A percentile compares a stretch with the other conserved stretches of the same genome.
phyloP scores from a whole-genome alignment of 1,140 invertebrate species.

The Bombus terrestris region DNA sequence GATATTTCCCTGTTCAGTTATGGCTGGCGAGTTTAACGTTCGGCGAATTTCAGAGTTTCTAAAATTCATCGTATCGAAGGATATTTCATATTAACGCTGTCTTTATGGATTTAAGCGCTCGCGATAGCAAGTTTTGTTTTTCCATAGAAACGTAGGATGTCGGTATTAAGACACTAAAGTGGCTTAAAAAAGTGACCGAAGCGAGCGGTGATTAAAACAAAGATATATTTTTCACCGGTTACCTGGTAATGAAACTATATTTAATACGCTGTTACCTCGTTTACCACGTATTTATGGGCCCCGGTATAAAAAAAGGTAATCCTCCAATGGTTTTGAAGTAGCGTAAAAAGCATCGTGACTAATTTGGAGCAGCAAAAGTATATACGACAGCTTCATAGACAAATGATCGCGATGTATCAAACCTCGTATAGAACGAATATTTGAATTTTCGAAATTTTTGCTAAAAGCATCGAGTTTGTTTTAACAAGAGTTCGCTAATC shows the following conservation, averaged over 20 bases:
- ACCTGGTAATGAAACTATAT: slow-evolving; percentile 17
- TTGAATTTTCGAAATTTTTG: not conserved
- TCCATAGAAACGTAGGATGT: not conserved
- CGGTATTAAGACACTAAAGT: not conserved
- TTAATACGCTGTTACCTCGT: slow-evolving; percentile 15
- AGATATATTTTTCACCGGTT: not conserved
- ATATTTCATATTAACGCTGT: not conserved
- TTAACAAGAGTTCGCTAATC: not conserved
- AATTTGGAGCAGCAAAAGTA: not conserved
- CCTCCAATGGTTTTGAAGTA: not conserved
- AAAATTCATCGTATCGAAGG: not conserved
- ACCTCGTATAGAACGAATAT: not conserved
- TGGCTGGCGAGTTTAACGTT: not conserved
- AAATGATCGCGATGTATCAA: not conserved
- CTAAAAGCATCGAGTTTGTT: not conserved
- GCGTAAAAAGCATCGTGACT: not conserved
- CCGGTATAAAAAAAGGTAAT: not conserved
- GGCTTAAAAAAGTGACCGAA: not conserved
- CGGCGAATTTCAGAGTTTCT: not conserved
- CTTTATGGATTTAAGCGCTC: not conserved
- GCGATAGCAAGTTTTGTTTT: not conserved
- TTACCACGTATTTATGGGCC: slow-evolving; percentile 11
- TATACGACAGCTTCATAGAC: too few species aligned
- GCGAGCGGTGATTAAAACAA: not conserved
- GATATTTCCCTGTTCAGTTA: not conserved